Percentiles rank a stretch among this genome's conserved stretches.
Evolutionary conservation across 1,140 invertebrate genomes (phyloP).

Genomic region (Sitophilus oryzae): DNA sequence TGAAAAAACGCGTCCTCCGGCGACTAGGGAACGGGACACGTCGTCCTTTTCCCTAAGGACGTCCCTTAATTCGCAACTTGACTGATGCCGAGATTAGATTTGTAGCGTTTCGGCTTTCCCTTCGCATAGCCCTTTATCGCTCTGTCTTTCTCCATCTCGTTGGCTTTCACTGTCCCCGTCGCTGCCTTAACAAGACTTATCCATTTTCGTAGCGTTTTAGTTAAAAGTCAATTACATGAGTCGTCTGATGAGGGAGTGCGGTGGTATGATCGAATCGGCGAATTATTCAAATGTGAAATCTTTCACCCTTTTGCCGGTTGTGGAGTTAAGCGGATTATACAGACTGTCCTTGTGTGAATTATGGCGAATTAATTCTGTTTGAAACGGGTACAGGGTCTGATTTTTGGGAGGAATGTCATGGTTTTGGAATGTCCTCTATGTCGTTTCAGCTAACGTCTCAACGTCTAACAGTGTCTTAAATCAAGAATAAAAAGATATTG

Average conservation of each 20-base stretch:
- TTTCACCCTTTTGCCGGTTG: conserved; percentile 27
- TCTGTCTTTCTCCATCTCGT: no score
- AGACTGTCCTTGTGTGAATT: conserved; percentile 17
- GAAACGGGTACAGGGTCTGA: conserved; percentile 36
- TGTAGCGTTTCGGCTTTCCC: conserved; percentile 31
- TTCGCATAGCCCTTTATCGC: no score
- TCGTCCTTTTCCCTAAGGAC: conserved; percentile 35
- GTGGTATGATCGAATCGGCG: conserved; percentile 16
- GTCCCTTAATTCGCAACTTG: conserved; percentile 41
- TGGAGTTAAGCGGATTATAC: conserved; percentile 25
- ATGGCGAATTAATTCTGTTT: conserved; percentile 34
- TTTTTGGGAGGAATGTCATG: no score
- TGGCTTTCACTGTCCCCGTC: no score
- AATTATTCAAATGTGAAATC: conserved; percentile 34
- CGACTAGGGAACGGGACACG: no score
- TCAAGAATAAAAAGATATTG: no score
- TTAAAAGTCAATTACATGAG: conserved; percentile 41
- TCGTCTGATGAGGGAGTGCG: conserved; percentile 27
- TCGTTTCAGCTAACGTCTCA: no score
- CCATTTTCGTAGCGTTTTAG: conserved; percentile 43
- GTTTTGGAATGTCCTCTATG: no score
- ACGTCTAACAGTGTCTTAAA: no score
- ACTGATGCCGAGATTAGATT: conserved; percentile 42
- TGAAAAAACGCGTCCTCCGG: no score
- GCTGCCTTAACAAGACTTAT: conserved; percentile 39